These are phyloP conservation scores for Ophion obscuratus DNA, from an alignment of 2,888 invertebrate species.

Conservation along the genomic window DNA sequence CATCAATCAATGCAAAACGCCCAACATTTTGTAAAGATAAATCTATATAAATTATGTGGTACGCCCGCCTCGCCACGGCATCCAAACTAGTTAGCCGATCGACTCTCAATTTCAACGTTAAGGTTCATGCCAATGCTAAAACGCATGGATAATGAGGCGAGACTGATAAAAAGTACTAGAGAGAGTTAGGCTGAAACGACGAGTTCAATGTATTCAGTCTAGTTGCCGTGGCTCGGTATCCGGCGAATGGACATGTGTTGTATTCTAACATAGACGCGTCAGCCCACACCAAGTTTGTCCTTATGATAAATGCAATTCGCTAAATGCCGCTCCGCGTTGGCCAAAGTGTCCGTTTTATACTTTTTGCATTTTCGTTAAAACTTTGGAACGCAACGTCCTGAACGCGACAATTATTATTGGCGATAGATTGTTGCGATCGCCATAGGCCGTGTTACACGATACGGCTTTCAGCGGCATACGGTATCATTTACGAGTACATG, in stretches of 20 bases:
- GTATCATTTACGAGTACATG: conserved; percentile 53
- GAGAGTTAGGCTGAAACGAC: background rate
- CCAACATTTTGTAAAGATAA: conserved; percentile 77
- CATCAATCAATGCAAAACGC: conserved; percentile 75
- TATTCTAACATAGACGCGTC: conserved; percentile 83
- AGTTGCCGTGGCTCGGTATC: conserved; percentile 78
- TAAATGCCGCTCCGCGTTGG: conserved; percentile 71
- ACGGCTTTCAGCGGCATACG: conserved; percentile 51
- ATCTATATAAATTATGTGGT: conserved; percentile 74
- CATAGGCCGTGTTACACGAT: background rate
- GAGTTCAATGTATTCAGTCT: conserved; percentile 70
- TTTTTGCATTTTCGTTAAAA: background rate
- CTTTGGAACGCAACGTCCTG: background rate
- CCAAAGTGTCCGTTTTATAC: conserved; percentile 7
- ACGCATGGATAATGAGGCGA: background rate
- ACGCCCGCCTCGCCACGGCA: conserved; percentile 78
- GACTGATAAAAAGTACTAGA: background rate
- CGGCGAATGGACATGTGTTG: conserved; percentile 82
- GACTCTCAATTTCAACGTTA: background rate
- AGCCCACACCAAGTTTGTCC: conserved; percentile 84
- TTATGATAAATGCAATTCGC: conserved; percentile 73
- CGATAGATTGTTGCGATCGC: background rate
- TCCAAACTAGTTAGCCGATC: conserved; percentile 71
- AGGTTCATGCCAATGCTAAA: conserved; percentile 6
- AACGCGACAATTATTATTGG: background rate